phyloP scores from a whole-genome alignment of 2,113 vertebrate species.

The Aplodontia rufa region DNA sequence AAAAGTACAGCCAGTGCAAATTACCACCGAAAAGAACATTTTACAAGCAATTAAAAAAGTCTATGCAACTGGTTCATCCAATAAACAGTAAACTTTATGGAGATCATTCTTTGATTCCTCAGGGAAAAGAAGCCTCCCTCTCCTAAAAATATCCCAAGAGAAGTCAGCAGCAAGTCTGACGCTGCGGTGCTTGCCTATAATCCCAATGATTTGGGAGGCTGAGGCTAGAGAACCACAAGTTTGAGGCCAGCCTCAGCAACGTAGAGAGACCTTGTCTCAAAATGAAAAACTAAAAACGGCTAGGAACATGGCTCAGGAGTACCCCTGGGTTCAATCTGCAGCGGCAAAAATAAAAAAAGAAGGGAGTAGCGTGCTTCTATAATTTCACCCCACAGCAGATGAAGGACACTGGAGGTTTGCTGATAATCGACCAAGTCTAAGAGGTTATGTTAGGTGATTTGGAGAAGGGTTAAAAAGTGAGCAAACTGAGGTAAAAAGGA shows the following conservation, averaged over 20 bases:
- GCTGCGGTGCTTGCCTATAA: no score
- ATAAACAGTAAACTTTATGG: background rate
- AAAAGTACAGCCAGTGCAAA: background rate
- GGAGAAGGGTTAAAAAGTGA: slow-evolving; percentile 59
- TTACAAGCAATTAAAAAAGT: background rate
- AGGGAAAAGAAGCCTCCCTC: background rate
- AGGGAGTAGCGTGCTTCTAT: background rate
- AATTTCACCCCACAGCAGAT: background rate
- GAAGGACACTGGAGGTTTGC: background rate
- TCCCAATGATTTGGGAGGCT: no score
- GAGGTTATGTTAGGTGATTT: slow-evolving; percentile 19
- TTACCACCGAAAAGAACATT: background rate
- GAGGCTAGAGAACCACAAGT: no score
- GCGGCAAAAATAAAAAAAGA: background rate
- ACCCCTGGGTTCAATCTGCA: no score
- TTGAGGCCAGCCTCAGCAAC: no score
- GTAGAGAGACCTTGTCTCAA: no score
- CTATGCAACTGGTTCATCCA: background rate
- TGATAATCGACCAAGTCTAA: background rate
- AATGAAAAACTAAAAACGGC: no score
- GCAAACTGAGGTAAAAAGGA: slow-evolving; percentile 42
- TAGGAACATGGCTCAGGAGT: no score
- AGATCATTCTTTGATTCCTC: background rate
- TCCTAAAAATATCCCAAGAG: background rate
- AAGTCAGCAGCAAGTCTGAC: no score